These are phyloP conservation scores for Alloscopus bannaensis DNA, from an alignment of 2,888 invertebrate species.

Conservation along the genomic window DNA sequence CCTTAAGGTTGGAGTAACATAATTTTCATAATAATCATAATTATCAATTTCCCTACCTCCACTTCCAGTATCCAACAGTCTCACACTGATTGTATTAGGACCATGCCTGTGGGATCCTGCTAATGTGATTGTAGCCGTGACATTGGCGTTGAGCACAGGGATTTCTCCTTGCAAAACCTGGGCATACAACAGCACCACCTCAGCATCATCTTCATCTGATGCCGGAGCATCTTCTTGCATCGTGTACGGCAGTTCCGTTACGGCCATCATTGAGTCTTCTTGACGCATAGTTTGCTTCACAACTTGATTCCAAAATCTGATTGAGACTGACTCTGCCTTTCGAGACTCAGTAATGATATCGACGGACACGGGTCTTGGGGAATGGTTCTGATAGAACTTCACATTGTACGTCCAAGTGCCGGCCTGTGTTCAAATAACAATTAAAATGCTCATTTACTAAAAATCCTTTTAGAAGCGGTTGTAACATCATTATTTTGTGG, in stretches of 20 bases:
- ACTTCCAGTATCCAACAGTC: slow-evolving; percentile 71
- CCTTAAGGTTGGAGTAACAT: neutral
- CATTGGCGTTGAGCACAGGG: slow-evolving; percentile 74
- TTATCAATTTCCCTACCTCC: slow-evolving; percentile 64
- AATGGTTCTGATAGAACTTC: slow-evolving; percentile 71
- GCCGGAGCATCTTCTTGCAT: too few relatives aligned
- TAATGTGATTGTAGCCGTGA: slow-evolving; percentile 73
- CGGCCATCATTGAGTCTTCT: slow-evolving; percentile 22
- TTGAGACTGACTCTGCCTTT: slow-evolving; percentile 71
- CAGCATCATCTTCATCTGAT: slow-evolving; percentile 30
- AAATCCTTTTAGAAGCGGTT: neutral
- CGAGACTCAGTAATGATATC: slow-evolving; percentile 73
- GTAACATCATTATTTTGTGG: neutral
- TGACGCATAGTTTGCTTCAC: slow-evolving; percentile 62
- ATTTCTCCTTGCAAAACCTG: slow-evolving; percentile 74
- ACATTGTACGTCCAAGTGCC: slow-evolving; percentile 73
- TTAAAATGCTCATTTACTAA: neutral
- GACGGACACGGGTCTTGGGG: slow-evolving; percentile 69
- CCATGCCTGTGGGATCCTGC: slow-evolving; percentile 69
- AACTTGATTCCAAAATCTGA: slow-evolving; percentile 73
- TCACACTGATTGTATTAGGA: slow-evolving; percentile 69
- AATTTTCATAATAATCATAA: neutral
- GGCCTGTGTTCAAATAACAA: slow-evolving; percentile 59
- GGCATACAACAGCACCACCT: slow-evolving; percentile 73
- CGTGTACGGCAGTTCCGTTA: slow-evolving; percentile 29